phyloP scores from a whole-genome alignment of 2,113 vertebrate genomes.

The Alectura lathami region DNA sequence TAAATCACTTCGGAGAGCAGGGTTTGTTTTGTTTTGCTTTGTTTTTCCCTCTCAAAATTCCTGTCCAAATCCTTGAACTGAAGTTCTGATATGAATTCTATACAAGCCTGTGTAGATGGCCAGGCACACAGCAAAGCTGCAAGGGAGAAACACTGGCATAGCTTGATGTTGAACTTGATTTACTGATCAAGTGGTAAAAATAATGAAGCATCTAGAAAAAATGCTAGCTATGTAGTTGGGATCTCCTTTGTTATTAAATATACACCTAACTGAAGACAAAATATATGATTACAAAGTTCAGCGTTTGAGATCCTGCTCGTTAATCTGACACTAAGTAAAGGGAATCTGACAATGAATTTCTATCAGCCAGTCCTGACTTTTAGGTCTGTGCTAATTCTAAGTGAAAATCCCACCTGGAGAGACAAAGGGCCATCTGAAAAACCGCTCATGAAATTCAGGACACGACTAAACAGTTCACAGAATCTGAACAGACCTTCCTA shows the following conservation, averaged over 20 bases:
- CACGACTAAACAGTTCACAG: background rate
- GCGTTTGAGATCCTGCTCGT: background rate
- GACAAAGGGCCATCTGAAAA: background rate
- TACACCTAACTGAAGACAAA: background rate
- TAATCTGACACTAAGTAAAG: background rate
- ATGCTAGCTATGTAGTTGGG: background rate
- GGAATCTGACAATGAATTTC: background rate
- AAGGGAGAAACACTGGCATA: background rate
- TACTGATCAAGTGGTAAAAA: background rate
- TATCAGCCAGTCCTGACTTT: background rate
- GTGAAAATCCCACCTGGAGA: background rate
- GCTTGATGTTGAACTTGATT: background rate
- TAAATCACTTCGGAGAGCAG: background rate
- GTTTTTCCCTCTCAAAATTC: too few relatives aligned
- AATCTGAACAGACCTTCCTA: background rate
- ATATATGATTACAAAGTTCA: background rate
- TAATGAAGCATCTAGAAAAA: background rate
- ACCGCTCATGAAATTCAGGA: background rate
- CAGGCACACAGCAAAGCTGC: background rate
- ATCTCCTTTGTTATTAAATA: background rate
- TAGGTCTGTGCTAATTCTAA: background rate
- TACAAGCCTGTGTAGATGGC: rapidly evolving
- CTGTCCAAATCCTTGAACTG: background rate
- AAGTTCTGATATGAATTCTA: background rate
- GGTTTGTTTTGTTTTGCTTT: background rate